phyloP scores from a whole-genome alignment of 2,797 vertebrate species.

The Meriones psammophilus region DNA sequence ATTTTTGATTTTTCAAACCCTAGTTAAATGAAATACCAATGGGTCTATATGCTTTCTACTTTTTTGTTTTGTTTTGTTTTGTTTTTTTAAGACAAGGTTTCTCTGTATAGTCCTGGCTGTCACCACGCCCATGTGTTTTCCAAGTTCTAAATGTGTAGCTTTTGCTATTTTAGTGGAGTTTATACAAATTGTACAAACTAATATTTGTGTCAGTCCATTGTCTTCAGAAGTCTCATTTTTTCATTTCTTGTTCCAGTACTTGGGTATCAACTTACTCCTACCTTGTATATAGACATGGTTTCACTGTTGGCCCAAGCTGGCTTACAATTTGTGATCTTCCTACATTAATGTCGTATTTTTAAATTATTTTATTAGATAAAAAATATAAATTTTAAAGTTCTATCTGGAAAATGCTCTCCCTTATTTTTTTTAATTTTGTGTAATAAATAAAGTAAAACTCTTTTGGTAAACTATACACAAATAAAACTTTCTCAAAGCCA shows the following conservation, averaged over 20 bases:
- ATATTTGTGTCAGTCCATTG: not conserved
- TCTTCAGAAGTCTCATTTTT: not conserved
- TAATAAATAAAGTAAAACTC: too few relatives aligned
- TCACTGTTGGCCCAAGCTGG: not conserved
- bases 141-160: slow-evolving; percentile 10
- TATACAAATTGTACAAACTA: not conserved
- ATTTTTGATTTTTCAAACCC: slow-evolving; percentile 31
- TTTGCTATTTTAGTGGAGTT: slow-evolving; percentile 36
- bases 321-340: not conserved
- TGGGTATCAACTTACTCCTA: not conserved
- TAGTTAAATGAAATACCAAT: not conserved
- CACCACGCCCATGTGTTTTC: not conserved
- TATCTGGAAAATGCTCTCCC: slow-evolving; percentile 1
- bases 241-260: slow-evolving; percentile 29
- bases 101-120: too few relatives aligned
- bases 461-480: too few relatives aligned
- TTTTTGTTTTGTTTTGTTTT: too few relatives aligned
- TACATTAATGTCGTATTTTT: not conserved
- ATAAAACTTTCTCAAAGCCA: too few relatives aligned
- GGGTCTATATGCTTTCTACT: too few relatives aligned
- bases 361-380: not conserved
- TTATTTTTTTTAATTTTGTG: not conserved
- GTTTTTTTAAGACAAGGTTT: too few relatives aligned
- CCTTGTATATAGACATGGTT: not conserved
- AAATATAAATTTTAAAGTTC: not conserved